Conservation (phyloP, 2,113 vertebrate species). For the Gobius niger region DNA sequence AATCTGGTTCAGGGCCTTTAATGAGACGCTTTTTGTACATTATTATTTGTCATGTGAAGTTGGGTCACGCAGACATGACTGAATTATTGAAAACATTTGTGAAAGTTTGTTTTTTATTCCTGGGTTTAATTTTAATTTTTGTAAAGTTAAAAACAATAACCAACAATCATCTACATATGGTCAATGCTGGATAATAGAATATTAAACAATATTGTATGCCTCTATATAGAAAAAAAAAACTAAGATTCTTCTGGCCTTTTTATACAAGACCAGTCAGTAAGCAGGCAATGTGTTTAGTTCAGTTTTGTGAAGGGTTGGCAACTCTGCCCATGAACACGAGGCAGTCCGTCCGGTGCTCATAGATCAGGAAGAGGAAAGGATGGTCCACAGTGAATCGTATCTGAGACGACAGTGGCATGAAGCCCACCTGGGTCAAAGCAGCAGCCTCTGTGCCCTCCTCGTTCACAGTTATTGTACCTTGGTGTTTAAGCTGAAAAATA, state of each 20-base stretch:
- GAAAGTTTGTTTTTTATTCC: too few relatives aligned
- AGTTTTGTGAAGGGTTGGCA: slow-evolving; percentile 81
- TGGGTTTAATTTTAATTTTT: too few relatives aligned
- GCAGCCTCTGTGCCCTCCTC: slow-evolving; percentile 95
- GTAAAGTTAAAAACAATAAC: too few relatives aligned
- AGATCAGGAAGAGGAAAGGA: slow-evolving; percentile 93
- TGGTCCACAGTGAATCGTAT: slow-evolving; percentile 85
- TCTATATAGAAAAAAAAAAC: not conserved
- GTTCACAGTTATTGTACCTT: slow-evolving; percentile 93
- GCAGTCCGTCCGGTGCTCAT: slow-evolving; percentile 92
- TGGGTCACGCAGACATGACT: too few relatives aligned
- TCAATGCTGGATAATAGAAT: too few relatives aligned
- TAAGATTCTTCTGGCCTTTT: not conserved
- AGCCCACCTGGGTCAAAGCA: slow-evolving; percentile 86
- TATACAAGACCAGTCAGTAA: not conserved
- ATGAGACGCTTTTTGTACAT: too few relatives aligned
- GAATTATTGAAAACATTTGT: too few relatives aligned
- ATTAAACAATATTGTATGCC: too few relatives aligned
- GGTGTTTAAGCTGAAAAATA: slow-evolving; percentile 87
- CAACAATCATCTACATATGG: too few relatives aligned
- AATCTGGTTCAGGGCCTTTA: too few relatives aligned
- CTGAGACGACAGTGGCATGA: slow-evolving; percentile 95
- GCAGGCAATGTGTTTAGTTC: slow-evolving; percentile 26
- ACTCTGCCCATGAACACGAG: slow-evolving; percentile 94
- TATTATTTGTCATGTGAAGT: too few relatives aligned